Conservation (phyloP, 2,888 invertebrate genomes). For the Scelioninae gen. 2 region DNA sequence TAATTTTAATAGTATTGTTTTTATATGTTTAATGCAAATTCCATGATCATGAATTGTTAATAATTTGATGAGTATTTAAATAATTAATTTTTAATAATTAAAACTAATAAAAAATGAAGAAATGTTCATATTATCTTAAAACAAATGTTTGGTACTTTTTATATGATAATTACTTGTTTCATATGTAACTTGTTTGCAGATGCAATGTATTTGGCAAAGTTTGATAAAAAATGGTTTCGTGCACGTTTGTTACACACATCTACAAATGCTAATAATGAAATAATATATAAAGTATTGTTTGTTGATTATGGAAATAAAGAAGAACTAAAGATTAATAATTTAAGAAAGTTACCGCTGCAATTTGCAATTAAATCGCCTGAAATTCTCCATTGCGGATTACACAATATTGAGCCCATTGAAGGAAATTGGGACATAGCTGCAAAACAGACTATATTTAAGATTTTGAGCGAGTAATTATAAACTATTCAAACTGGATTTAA, state of each 20-base stretch:
- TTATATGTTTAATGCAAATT: no score
- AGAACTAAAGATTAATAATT: slow-evolving; percentile 11
- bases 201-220: slow-evolving; percentile 80
- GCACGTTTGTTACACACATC: slow-evolving; percentile 75
- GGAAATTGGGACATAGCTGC: slow-evolving; percentile 26
- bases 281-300: slow-evolving; percentile 21
- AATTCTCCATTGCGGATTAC: slow-evolving; percentile 24
- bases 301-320: slow-evolving; percentile 37
- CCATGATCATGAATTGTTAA: no score
- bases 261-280: neutral
- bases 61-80: no score
- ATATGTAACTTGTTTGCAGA: slow-evolving; percentile 69
- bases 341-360: slow-evolving; percentile 25
- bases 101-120: no score
- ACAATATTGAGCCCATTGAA: slow-evolving; percentile 23
- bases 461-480: slow-evolving; percentile 29
- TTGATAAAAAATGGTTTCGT: slow-evolving; percentile 81
- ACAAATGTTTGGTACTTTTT: no score
- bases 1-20: no score
- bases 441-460: slow-evolving; percentile 17
- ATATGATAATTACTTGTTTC: neutral
- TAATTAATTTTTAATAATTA: no score
- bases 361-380: neutral
- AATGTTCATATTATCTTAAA: no score
- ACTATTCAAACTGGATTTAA: no score